Evolutionary conservation across 2,888 invertebrate species (phyloP), one percentile per base, ranked within the genome.

Genomic region (Watsonalla cultraria): DNA sequence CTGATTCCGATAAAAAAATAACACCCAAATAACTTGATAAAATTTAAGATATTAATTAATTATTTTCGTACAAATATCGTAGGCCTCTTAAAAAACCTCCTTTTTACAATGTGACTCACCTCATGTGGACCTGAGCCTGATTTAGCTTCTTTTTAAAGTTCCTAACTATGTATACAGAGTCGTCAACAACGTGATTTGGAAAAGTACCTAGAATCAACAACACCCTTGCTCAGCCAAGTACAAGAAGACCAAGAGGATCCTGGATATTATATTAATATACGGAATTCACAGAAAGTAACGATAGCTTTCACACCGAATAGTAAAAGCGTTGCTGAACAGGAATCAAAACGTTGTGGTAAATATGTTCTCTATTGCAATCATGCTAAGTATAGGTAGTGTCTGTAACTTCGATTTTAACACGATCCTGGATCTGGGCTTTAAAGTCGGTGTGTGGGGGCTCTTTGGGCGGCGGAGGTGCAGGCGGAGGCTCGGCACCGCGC

Each of bases 391-490:
- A 70, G 0, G 60, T 60, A 33, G 83, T 80, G 5, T 80, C 77
- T 56, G 70, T 76, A 6, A 75, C 59, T 74, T 89, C 88, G 45
- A 72, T 74, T 69, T 89, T 88, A 35, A 89, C 80, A 62, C 80
- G 81, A 52, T 70, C 76, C 62, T 80, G 80, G 42, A 72, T 65
- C 6, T 70, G 62, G 51, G 59, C 63, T 53, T 65, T 54, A 11
- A 58, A 53, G 8, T n/a, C n/a, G n/a, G n/a, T n/a, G n/a, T n/a
- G n/a, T n/a, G 42, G 42, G 2, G 8, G 42, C 5, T 11, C 42
- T 11, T 42, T 42, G 11, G 8, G 42, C 5, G 42, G 11, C 11
- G 42, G 11, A 0, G 37, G 37, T 8, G 8, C 11, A 11, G 42
- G 11, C 11, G 42, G 42, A 1, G 37, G 37, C 37, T 37, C 7